These are phyloP conservation scores for Conger conger DNA, from an alignment of 2,113 vertebrate genomes.

Conservation along the genomic window DNA sequence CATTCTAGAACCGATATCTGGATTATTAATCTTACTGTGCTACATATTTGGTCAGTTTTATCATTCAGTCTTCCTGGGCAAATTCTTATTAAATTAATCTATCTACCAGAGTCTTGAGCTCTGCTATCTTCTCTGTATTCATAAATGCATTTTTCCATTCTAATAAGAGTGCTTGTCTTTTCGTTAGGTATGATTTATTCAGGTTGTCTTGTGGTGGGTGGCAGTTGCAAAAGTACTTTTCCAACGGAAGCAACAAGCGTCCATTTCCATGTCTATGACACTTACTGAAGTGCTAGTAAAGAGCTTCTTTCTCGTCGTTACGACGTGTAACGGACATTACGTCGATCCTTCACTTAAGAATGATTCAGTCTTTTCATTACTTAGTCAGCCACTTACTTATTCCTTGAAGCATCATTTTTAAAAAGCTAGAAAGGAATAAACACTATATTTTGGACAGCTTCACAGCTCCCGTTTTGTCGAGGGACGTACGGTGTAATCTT, in stretches of 20 bases:
- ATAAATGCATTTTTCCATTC: conserved; percentile 1
- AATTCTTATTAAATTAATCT: conserved; percentile 6
- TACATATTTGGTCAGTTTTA: neutral
- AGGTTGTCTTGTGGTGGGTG: neutral
- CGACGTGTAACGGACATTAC: neutral
- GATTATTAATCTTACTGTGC: conserved; percentile 21
- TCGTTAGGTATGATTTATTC: neutral
- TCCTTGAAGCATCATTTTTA: neutral
- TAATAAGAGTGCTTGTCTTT: neutral
- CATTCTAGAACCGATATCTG: conserved; percentile 11
- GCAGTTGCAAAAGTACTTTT: too few species aligned
- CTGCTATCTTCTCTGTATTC: neutral
- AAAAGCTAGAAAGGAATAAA: too few species aligned
- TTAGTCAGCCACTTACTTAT: neutral
- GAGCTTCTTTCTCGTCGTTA: neutral
- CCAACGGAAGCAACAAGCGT: too few species aligned
- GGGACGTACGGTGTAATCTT: neutral
- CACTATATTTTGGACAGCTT: neutral
- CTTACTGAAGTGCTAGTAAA: neutral
- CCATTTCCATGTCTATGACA: too few species aligned
- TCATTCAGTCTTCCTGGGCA: neutral
- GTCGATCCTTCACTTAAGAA: neutral
- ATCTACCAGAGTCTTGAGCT: neutral
- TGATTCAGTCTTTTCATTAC: neutral
- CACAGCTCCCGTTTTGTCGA: neutral